Base-by-base conservation (phyloP, 2,888 invertebrate genomes). In the Schrankia costaestrigalis region DNA sequence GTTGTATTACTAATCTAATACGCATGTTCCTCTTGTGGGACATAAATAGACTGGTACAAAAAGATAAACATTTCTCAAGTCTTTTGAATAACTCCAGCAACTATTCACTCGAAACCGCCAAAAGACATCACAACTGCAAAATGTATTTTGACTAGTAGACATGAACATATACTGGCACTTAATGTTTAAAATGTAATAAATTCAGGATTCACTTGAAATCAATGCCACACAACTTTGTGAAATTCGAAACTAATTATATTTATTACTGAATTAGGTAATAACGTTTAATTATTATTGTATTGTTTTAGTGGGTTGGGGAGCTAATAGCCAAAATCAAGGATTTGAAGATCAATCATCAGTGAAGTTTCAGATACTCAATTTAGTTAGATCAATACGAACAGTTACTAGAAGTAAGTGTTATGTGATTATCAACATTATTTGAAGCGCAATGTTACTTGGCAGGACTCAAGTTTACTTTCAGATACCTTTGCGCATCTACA, bases 341-440 rank as follows among this genome's bases (percentile, higher is more conserved):
- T 98, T 95, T 81, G 97, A 95, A 22, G 95, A 97, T 69, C 92
- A 92, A 66, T 90, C 96, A 0, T 93, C 95, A 0, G 90, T 94
- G 3, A 98, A 97, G 79, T 92, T 93, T 31, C 98, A 98, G 83
- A 86, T 97, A 30, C 89, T 98, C 48, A 96, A 97, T 81, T 90
- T 99, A 36, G 91, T 99, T 17, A 91, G 96, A 66, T 98, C 99
- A 1, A 97, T 99, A 50, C 90, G 98, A 64, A 99, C 98, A 38
- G 98, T 99, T n/a, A 96, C 97, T 66, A 93, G 97, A 90, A 96
- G 99, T 99, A 90, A 92, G 93, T 91, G 14, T 22, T 6, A 17
- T 4, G 7, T 17, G n/a, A n/a, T 12, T 26, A 17, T 2, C 3
- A 2, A 9, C 26, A 14, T 9, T 8, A 11, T 26, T 23, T 12